Conservation (phyloP, 2,113 vertebrate species). For the Sitta europaea region DNA sequence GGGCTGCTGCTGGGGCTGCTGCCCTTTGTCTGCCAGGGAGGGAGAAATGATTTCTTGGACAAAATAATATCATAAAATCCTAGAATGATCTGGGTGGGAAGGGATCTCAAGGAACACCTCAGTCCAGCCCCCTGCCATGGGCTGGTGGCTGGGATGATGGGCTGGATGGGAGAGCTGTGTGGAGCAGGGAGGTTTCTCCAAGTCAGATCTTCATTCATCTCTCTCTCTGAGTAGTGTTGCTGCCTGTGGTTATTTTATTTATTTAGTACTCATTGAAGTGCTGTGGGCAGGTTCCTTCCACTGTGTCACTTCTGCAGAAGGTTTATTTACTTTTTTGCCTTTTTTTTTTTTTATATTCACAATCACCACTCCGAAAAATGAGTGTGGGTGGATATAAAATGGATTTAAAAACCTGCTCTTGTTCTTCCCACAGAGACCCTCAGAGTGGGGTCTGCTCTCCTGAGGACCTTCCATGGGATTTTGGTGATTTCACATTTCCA, state of each 20-base stretch:
- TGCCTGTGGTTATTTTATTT: neutral
- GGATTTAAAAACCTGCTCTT: neutral
- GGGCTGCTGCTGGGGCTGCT: neutral
- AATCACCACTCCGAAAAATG: neutral
- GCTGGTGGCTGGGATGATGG: neutral
- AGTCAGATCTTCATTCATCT: neutral
- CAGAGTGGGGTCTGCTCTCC: neutral
- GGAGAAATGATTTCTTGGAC: neutral
- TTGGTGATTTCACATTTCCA: neutral
- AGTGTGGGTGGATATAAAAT: fast-evolving
- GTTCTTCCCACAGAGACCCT: neutral
- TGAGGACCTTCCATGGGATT: neutral
- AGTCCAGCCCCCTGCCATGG: neutral
- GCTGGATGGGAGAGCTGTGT: neutral
- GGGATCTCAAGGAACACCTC: neutral
- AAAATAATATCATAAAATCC: neutral
- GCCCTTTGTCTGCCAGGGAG: neutral
- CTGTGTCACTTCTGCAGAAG: neutral
- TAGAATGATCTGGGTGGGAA: neutral
- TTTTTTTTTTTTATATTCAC: neutral
- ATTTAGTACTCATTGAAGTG: fast-evolving
- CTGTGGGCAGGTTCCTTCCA: neutral
- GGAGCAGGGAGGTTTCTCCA: neutral
- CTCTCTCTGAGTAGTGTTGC: neutral
- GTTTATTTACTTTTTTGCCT: neutral